A percentile compares a stretch with the other conserved stretches of the same genome.
Evolutionary conservation across 2,797 vertebrate genomes (phyloP).

Genomic region (Todus mexicanus): DNA sequence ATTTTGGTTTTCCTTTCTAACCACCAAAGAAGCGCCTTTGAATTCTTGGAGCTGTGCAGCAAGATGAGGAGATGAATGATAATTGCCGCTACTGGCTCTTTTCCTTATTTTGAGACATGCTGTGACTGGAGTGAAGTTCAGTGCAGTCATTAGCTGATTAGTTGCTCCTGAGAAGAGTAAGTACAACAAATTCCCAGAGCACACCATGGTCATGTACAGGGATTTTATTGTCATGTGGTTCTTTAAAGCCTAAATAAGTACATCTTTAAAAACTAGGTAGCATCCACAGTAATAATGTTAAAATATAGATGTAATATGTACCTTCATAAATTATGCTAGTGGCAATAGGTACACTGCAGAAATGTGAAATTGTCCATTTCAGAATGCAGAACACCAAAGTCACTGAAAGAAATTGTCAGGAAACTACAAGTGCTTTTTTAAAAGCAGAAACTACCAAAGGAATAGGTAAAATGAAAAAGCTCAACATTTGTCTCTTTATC

Average conservation of each 20-base stretch:
- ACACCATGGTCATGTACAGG: background rate
- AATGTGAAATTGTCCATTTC: background rate
- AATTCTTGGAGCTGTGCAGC: background rate
- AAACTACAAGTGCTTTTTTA: background rate
- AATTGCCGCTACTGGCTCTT: conserved; percentile 11
- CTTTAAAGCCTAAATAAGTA: background rate
- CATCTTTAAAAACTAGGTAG: background rate
- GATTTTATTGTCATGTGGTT: background rate
- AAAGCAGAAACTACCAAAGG: background rate
- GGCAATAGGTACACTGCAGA: background rate
- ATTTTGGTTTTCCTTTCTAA: conserved; percentile 54
- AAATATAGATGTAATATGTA: background rate
- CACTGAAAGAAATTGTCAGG: background rate
- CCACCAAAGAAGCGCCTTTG: conserved; percentile 24
- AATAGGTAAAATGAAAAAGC: background rate
- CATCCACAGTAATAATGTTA: background rate
- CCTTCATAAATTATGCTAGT: background rate
- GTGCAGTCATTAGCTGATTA: background rate
- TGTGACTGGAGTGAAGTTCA: background rate
- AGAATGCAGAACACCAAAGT: background rate
- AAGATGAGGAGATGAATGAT: conserved; percentile 20
- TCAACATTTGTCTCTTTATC: background rate
- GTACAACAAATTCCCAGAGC: background rate
- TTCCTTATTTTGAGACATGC: background rate
- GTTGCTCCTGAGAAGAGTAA: background rate